phyloP scores from a whole-genome alignment of 2,113 vertebrate genomes.

The Casuarius casuarius region DNA sequence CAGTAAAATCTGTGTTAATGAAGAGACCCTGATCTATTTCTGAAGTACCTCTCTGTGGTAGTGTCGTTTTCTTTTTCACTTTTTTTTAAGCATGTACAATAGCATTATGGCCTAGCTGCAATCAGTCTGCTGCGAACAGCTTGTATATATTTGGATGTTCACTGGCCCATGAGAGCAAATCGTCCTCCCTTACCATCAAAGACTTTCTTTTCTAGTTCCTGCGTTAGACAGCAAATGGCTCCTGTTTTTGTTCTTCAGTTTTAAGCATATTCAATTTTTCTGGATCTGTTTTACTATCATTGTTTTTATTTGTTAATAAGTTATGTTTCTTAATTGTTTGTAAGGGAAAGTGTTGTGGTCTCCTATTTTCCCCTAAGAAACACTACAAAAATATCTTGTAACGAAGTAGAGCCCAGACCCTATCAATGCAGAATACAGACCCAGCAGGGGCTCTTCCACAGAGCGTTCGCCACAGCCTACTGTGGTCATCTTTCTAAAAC shows the following conservation, averaged over 20 bases:
- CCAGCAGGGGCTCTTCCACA: neutral
- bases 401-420: neutral
- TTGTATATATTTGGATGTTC: conserved; percentile 74
- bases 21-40: conserved; percentile 32
- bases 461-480: fast-evolving
- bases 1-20: conserved; percentile 47
- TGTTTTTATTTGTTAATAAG: neutral
- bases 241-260: neutral
- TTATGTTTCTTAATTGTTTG: neutral
- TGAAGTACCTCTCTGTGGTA: conserved; percentile 53
- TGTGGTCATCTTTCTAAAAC: neutral
- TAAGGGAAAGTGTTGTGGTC: neutral
- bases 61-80: neutral
- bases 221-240: conserved; percentile 59
- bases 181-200: conserved; percentile 64
- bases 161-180: conserved; percentile 74
- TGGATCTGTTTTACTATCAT: neutral
- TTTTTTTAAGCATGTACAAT: neutral
- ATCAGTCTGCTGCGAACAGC: conserved; percentile 57
- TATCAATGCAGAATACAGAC: neutral
- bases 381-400: neutral
- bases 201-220: conserved; percentile 50
- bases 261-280: neutral
- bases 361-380: neutral
- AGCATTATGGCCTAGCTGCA: conserved; percentile 49